phyloP scores from a whole-genome alignment of 2,797 vertebrate genomes.

The Xenops minutus region DNA sequence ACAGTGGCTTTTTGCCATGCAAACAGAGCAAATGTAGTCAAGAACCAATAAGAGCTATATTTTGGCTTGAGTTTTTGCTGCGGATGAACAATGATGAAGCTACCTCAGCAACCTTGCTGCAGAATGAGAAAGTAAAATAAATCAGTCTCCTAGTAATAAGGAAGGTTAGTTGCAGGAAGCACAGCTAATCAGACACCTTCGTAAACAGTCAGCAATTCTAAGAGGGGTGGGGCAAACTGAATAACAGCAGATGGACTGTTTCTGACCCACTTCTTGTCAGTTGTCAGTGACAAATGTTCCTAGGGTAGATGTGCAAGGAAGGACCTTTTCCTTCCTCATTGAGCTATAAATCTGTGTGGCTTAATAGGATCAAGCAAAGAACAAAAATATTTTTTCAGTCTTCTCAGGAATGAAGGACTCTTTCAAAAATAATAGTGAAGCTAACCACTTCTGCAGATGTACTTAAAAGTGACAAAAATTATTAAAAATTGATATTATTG shows the following conservation, averaged over 20 bases:
- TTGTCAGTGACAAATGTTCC: not conserved
- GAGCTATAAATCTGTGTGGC: not conserved
- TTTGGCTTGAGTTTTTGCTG: not conserved
- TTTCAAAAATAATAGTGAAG: not conserved
- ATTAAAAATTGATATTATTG: not conserved
- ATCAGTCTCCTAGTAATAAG: not conserved
- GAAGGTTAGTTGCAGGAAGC: not conserved
- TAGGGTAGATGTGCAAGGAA: not conserved
- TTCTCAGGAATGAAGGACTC: not conserved
- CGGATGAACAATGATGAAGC: not conserved
- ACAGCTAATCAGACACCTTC: not conserved
- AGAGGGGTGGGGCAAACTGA: not conserved
- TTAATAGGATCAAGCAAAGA: not conserved
- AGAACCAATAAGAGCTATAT: not conserved
- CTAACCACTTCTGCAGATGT: not conserved
- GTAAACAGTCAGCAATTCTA: not conserved
- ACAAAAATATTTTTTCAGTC: not conserved
- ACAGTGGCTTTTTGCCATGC: not conserved
- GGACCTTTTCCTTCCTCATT: not conserved
- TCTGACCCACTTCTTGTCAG: not conserved
- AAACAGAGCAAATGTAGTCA: fast-evolving
- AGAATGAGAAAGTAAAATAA: not conserved
- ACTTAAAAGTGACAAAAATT: slow-evolving; percentile 30
- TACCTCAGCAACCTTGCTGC: not conserved
- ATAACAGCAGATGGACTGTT: fast-evolving